Conservation (phyloP, 2,113 vertebrate genomes). For the Tangachromis dhanisi region DNA sequence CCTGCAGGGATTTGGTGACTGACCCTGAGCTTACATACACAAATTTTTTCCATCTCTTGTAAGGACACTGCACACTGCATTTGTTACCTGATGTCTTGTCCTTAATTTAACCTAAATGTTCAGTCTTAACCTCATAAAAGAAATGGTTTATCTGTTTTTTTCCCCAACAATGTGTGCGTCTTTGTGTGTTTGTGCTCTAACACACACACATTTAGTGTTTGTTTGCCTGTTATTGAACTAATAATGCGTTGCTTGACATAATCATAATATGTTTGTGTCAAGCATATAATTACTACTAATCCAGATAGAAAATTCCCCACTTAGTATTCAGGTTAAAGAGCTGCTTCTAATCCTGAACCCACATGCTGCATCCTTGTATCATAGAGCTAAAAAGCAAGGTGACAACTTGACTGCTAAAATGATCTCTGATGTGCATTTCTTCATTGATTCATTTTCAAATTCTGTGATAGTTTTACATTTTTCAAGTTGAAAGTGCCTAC, state of each 20-base stretch:
- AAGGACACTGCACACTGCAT: not conserved
- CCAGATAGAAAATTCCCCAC: not conserved
- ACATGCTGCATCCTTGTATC: not conserved
- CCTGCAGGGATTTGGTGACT: not conserved
- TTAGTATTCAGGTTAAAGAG: constrained; percentile 12
- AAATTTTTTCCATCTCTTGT: not conserved
- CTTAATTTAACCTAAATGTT: not conserved
- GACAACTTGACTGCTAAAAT: not conserved
- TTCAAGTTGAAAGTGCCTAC: not conserved
- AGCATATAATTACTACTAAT: not conserved
- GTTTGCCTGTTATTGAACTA: not conserved
- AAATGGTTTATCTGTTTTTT: not conserved
- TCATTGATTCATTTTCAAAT: not conserved
- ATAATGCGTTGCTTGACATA: not conserved
- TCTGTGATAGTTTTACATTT: not conserved
- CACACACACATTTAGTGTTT: not conserved
- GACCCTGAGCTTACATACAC: not conserved
- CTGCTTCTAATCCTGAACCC: not conserved
- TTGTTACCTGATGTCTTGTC: not conserved
- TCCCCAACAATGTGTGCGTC: not conserved
- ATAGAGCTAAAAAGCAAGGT: not conserved
- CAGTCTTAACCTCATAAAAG: not conserved
- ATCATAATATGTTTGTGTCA: constrained; percentile 11
- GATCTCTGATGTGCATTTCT: not conserved
- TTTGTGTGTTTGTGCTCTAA: not conserved